These are phyloP conservation scores for Sebastes itinus DNA, from an alignment of 2,797 vertebrate genomes.

Conservation along the genomic window DNA sequence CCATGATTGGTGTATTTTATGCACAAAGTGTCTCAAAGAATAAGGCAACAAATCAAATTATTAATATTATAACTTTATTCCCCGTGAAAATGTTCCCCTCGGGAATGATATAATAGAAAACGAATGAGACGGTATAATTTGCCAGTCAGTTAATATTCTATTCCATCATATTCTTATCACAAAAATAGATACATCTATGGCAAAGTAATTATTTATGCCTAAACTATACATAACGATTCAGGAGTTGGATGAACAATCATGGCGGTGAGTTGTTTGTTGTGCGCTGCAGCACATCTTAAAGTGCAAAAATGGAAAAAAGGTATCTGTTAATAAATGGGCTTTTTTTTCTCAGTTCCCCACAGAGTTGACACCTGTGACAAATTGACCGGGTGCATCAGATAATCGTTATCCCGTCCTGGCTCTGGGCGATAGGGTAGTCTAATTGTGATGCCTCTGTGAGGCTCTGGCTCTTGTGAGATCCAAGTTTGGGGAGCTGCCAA, in stretches of 20 bases:
- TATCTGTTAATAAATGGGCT: constrained; percentile 35
- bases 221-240: constrained; percentile 17
- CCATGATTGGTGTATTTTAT: constrained; percentile 18
- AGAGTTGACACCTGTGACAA: constrained; percentile 51
- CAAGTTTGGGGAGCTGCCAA: constrained; percentile 46
- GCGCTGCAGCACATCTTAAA: constrained; percentile 73
- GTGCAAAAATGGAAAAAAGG: constrained; percentile 74
- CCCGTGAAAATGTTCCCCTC: constrained; percentile 22
- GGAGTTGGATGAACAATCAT: constrained; percentile 67
- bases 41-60: constrained; percentile 74
- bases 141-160: constrained; percentile 32
- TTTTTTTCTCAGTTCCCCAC: not conserved
- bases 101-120: constrained; percentile 24
- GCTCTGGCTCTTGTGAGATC: constrained; percentile 25
- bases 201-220: constrained; percentile 34
- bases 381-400: constrained; percentile 51
- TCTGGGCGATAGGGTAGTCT: constrained; percentile 20
- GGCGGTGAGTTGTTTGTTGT: constrained; percentile 67
- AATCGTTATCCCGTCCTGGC: constrained; percentile 36
- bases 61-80: constrained; percentile 33
- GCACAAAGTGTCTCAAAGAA: constrained; percentile 57
- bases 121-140: constrained; percentile 21
- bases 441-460: constrained; percentile 29
- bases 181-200: constrained; percentile 72
- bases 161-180: constrained; percentile 43